These are phyloP conservation scores for Pleuronectes platessa DNA, from an alignment of 2,113 vertebrate genomes.

Conservation along the genomic window DNA sequence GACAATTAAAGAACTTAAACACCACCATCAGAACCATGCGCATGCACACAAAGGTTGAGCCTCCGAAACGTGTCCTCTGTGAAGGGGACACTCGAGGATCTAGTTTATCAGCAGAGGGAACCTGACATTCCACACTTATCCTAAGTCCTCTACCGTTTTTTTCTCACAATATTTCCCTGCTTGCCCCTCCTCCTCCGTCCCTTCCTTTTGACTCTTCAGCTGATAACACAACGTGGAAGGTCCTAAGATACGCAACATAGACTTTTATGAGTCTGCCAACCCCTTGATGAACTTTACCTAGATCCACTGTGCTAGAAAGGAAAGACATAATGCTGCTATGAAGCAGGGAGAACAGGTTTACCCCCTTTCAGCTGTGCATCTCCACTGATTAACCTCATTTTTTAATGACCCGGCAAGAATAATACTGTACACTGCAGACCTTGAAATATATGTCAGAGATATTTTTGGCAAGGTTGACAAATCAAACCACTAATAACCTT, in stretches of 20 bases:
- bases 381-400: slow-evolving; percentile 4
- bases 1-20: background rate
- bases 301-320: slow-evolving; percentile 22
- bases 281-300: slow-evolving; percentile 74
- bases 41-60: background rate
- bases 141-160: slow-evolving; percentile 16
- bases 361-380: slow-evolving; percentile 1
- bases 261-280: slow-evolving; percentile 77
- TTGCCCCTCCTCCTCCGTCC: background rate
- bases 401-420: slow-evolving; percentile 11
- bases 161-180: slow-evolving; percentile 5
- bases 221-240: slow-evolving; percentile 54
- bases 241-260: slow-evolving; percentile 72
- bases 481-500: slow-evolving; percentile 9
- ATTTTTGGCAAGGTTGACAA: slow-evolving; percentile 6
- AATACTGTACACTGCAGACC: background rate
- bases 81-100: slow-evolving; percentile 20
- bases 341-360: background rate
- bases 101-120: slow-evolving; percentile 39
- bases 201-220: slow-evolving; percentile 46
- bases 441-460: background rate
- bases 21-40: background rate
- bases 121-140: slow-evolving; percentile 39
- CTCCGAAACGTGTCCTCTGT: background rate
- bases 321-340: slow-evolving; percentile 19